Percentiles rank a stretch among this genome's conserved stretches.
These are phyloP conservation scores for Leptobrachium leishanense DNA, from an alignment of 2,113 vertebrate genomes.

Conservation along the genomic window DNA sequence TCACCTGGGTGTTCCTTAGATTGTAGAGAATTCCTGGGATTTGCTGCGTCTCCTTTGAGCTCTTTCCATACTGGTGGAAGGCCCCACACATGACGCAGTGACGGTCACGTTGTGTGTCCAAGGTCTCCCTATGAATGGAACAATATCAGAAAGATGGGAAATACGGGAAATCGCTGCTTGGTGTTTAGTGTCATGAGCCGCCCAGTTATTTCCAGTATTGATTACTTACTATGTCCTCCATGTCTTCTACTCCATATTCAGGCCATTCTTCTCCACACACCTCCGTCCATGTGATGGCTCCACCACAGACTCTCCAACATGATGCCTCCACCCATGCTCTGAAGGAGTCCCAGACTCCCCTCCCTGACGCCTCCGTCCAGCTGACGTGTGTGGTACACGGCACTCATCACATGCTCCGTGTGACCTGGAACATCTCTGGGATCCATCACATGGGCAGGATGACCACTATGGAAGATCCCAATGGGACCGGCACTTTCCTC, in stretches of 20 bases:
- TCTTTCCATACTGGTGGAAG: no score
- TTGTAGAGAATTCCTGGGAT: no score
- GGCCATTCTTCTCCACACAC: background rate
- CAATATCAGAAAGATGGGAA: no score
- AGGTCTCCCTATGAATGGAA: no score
- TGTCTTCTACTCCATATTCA: background rate
- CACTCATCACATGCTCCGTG: background rate
- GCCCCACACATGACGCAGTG: no score
- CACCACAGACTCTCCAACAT: background rate
- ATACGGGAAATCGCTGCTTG: no score
- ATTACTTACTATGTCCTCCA: no score
- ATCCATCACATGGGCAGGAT: conserved; percentile 2
- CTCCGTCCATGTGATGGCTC: background rate
- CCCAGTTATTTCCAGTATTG: no score
- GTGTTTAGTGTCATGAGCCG: no score
- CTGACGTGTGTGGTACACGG: conserved; percentile 1
- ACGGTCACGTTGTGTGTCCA: no score
- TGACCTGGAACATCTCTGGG: conserved; percentile 7
- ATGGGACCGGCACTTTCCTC: background rate
- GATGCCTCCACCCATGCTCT: background rate
- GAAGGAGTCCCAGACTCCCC: background rate
- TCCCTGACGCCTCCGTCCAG: background rate
- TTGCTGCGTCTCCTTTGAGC: no score
- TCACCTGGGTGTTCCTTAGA: no score
- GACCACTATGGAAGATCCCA: background rate